Base-by-base conservation (phyloP, 2,797 vertebrate species). In the Geotria australis region DNA sequence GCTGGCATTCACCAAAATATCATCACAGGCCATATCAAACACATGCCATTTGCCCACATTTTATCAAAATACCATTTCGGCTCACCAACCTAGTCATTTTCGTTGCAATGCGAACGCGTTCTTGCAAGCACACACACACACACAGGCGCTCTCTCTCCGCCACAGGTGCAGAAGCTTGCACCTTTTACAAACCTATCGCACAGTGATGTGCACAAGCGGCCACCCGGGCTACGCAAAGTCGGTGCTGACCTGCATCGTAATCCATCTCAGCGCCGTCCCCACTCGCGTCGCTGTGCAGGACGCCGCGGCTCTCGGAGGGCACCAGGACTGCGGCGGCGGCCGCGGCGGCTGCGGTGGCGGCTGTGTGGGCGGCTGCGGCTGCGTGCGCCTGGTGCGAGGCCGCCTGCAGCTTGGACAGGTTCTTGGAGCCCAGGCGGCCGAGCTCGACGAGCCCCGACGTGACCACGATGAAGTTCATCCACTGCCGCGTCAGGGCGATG, bases 381-480 rank as follows among this genome's bases (percentile, higher is more conserved):
- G 24, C 24, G 0, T 69, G 73, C 11, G 69, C 74, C 0, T 63
- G 74, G 62, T 68, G 64, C 58, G 67, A 60, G 46, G 71, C 64
- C 59, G 75, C 68, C 58, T 74, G 81, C 56, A 77, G 64, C 60
- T 84, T 91, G 56, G 77, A 59, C 1, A 86, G 73, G 64, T 83
- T 83, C 60, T 77, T 60, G 58, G 88, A 85, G 56, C 78, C 74
- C 55, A 88, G 80, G 61, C 93, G 68, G 57, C 82, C 81, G 13
- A 95, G 83, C 10, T 82, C 84, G 69, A 95, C 96, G 65, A 98
- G 95, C 57, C 84, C 79, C 62, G 93, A 89, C 7, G 86, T 96
- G 47, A 96, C 91, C 60, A 98, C 88, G n/a, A 98, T 96, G 67
- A 96, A 93, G 66, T 96, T 98, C 91, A 98, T 96, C 91, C 91